A percentile compares a stretch with the other conserved stretches of the same genome.
phyloP scores from a whole-genome alignment of 2,113 vertebrate genomes.

The Caracal caracal region DNA sequence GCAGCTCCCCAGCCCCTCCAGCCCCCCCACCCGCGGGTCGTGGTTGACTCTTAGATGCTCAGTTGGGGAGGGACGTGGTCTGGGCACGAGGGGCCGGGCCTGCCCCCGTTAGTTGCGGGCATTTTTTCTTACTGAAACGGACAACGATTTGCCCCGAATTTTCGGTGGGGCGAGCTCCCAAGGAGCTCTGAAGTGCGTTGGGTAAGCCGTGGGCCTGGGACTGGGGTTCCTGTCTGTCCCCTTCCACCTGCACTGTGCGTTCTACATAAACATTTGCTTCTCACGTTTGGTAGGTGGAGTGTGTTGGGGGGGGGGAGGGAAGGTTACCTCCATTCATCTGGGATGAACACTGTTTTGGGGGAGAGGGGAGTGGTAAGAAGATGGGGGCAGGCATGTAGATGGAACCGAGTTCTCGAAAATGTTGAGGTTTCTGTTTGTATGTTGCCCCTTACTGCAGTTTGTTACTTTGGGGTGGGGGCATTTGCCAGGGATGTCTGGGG shows the following conservation, averaged over 20 bases:
- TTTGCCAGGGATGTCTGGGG: neutral
- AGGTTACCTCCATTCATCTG: neutral
- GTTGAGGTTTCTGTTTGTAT: neutral
- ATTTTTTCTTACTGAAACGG: too few relatives aligned
- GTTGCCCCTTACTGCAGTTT: neutral
- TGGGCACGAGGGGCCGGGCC: neutral
- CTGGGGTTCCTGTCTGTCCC: neutral
- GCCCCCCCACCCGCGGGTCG: too few relatives aligned
- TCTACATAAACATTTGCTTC: neutral
- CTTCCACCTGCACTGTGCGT: neutral
- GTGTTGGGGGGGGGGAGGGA: too few relatives aligned
- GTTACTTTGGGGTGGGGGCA: neutral
- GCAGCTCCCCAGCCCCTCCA: too few relatives aligned
- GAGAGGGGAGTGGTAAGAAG: neutral
- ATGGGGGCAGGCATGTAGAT: neutral
- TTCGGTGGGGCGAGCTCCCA: too few relatives aligned
- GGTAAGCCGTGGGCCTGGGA: too few relatives aligned
- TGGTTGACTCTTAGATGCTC: too few relatives aligned
- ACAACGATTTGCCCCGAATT: neutral
- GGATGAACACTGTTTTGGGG: too few relatives aligned
- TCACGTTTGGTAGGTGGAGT: neutral
- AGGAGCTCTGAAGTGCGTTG: neutral
- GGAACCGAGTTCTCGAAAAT: neutral
- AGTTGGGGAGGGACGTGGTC: neutral
- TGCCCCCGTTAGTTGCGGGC: neutral